phyloP scores from a whole-genome alignment of 2,888 invertebrate genomes.

The Brachylomia viminalis region DNA sequence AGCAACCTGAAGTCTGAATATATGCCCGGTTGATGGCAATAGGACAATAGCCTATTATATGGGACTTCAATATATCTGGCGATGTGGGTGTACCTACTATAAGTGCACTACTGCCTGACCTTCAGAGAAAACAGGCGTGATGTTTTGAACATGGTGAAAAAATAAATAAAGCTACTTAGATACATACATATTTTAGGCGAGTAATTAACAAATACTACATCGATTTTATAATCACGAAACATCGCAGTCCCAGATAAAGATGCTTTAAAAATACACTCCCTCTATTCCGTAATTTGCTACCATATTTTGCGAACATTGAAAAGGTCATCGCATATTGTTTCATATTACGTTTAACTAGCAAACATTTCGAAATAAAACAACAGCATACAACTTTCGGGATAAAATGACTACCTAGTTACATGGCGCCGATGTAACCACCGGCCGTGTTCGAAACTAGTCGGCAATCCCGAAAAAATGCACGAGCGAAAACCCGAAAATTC shows the following conservation, averaged over 20 bases:
- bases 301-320: conserved; percentile 1
- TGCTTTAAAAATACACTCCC: not conserved
- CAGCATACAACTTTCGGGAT: not conserved
- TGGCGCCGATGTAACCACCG: too few species aligned
- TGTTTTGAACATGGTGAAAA: not conserved
- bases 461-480: not conserved
- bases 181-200: not conserved
- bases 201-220: not conserved
- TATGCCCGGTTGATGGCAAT: too few species aligned
- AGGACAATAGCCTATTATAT: too few species aligned
- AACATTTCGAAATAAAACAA: not conserved
- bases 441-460: not conserved
- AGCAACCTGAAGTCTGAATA: not conserved
- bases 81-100: too few species aligned
- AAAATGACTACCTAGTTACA: not conserved
- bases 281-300: not conserved
- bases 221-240: not conserved
- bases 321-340: not conserved
- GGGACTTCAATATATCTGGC: too few species aligned
- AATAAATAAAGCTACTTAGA: not conserved
- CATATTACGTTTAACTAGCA: not conserved
- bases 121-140: too few species aligned
- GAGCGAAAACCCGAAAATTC: not conserved
- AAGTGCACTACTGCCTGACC: too few species aligned
- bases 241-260: not conserved